A percentile compares a stretch with the other conserved stretches of the same genome.
Evolutionary conservation across 2,797 vertebrate genomes (phyloP).

Genomic region (Sebastolobus alascanus): DNA sequence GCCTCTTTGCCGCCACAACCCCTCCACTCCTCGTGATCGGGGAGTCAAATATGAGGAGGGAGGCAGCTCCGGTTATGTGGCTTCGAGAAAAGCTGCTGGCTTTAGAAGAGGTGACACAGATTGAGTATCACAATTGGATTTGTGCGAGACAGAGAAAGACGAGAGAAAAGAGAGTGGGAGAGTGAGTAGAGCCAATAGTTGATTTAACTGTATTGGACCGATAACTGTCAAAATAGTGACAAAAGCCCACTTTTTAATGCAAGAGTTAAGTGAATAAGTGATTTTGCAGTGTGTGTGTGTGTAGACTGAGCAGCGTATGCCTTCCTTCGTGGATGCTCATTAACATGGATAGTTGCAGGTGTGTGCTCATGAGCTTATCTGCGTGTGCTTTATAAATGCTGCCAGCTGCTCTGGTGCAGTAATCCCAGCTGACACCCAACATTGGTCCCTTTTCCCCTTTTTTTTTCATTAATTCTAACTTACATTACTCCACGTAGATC

Average conservation of each 20-base stretch:
- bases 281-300: not conserved
- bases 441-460: not conserved
- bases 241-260: not conserved
- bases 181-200: slow-evolving; percentile 31
- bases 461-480: no score
- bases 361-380: not conserved
- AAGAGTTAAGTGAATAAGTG: not conserved
- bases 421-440: not conserved
- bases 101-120: slow-evolving; percentile 42
- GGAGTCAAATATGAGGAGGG: slow-evolving; percentile 2
- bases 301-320: not conserved
- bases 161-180: slow-evolving; percentile 6
- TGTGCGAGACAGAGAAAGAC: slow-evolving; percentile 16
- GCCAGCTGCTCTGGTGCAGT: not conserved
- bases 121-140: slow-evolving; percentile 47
- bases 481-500: no score
- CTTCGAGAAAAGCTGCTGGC: slow-evolving; percentile 45
- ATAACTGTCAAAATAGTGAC: not conserved
- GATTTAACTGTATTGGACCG: slow-evolving; percentile 19
- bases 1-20: not conserved
- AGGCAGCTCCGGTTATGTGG: slow-evolving; percentile 12
- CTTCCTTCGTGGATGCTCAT: not conserved
- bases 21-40: not conserved
- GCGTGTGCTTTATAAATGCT: not conserved
- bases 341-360: not conserved